Conservation (phyloP, 2,113 vertebrate genomes). For the Semicossyphus pulcher region DNA sequence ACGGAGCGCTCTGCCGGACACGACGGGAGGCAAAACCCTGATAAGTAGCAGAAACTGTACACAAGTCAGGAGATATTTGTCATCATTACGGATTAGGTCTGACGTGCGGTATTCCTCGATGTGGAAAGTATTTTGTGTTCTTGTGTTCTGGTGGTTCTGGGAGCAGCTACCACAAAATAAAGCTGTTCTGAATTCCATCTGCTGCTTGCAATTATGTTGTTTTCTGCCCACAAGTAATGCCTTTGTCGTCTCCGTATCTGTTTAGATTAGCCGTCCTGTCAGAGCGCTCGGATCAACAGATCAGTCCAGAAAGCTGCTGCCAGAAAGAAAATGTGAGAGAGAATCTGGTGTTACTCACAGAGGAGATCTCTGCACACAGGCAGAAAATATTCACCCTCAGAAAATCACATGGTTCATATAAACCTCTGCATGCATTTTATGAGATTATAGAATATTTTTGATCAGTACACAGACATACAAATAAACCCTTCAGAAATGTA, state of each 20-base stretch:
- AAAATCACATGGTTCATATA: constrained; percentile 56
- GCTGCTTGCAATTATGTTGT: constrained; percentile 64
- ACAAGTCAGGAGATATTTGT: constrained; percentile 33
- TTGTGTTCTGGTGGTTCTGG: constrained; percentile 35
- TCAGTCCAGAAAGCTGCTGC: constrained; percentile 62
- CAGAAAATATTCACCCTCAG: constrained; percentile 58
- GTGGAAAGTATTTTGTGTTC: constrained; percentile 60
- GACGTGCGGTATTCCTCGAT: constrained; percentile 42
- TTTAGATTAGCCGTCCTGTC: constrained; percentile 73
- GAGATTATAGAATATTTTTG: constrained; percentile 42
- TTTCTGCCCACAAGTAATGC: constrained; percentile 61
- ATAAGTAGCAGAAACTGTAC: constrained; percentile 14
- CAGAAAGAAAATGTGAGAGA: constrained; percentile 52
- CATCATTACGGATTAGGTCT: constrained; percentile 32
- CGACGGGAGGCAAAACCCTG: constrained; percentile 36
- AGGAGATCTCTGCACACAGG: constrained; percentile 50
- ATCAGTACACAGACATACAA: not conserved
- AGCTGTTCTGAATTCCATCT: constrained; percentile 60
- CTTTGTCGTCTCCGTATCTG: constrained; percentile 69
- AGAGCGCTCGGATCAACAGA: constrained; percentile 52
- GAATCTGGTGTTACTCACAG: constrained; percentile 55
- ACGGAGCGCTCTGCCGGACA: constrained; percentile 43
- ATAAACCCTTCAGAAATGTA: not conserved
- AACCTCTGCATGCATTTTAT: constrained; percentile 38
- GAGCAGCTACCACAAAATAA: constrained; percentile 36